A percentile compares a stretch with the other conserved stretches of the same genome.
These are phyloP conservation scores for Papilio polytes DNA, from an alignment of 1,140 invertebrate species.

Conservation along the genomic window DNA sequence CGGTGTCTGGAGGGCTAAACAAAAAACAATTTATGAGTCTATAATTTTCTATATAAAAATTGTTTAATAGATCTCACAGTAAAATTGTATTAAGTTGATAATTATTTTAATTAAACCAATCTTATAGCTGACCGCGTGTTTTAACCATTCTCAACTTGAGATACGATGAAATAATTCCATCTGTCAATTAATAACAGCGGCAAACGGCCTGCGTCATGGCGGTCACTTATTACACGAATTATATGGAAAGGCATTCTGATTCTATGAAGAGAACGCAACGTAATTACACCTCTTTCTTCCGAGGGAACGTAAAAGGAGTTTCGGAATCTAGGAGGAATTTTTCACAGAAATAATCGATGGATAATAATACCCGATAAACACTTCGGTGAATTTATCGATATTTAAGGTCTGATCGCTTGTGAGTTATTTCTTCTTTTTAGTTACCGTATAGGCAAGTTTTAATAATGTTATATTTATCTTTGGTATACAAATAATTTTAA, in stretches of 20 bases:
- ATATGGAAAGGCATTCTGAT: slow-evolving; percentile 37
- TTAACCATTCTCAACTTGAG: neutral
- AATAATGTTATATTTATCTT: neutral
- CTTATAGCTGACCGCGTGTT: neutral
- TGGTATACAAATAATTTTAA: neutral
- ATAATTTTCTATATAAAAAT: neutral
- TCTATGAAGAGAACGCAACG: slow-evolving; percentile 7
- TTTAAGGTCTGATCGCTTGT: slow-evolving; percentile 18
- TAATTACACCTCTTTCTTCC: slow-evolving; percentile 32
- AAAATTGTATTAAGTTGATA: neutral
- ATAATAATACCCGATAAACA: slow-evolving; percentile 16
- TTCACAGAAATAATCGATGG: slow-evolving; percentile 22
- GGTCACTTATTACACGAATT: slow-evolving; percentile 38
- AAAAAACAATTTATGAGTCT: neutral
- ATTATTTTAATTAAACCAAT: slow-evolving; percentile 16
- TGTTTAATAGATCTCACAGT: too few species aligned
- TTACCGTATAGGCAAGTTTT: neutral
- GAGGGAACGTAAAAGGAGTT: slow-evolving; percentile 9
- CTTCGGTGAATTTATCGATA: neutral
- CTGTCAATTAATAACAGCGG: slow-evolving; percentile 32
- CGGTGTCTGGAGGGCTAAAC: neutral
- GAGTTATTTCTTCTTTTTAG: neutral
- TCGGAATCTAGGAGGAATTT: slow-evolving; percentile 31
- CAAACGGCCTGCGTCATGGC: slow-evolving; percentile 11
- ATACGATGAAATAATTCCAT: slow-evolving; percentile 38